A percentile compares a stretch with the other conserved stretches of the same genome.
These are phyloP conservation scores for Cydia amplana DNA, from an alignment of 1,140 invertebrate species.

Conservation along the genomic window DNA sequence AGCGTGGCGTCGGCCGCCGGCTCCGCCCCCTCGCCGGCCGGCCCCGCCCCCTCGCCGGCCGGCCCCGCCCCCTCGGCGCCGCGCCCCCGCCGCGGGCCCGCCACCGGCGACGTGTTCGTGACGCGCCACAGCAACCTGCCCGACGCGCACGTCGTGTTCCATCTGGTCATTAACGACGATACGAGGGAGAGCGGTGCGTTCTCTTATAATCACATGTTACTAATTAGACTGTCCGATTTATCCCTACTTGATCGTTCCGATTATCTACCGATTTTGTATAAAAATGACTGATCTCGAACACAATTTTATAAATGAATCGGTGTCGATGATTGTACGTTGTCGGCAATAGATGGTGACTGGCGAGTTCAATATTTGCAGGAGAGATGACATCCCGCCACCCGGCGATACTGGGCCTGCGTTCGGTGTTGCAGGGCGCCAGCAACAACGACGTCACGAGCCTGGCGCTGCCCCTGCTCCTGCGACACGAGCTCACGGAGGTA, in stretches of 20 bases:
- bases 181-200: conserved; percentile 80
- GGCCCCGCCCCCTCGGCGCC: background rate
- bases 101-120: conserved; percentile 93
- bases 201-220: too few relatives aligned
- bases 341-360: too few relatives aligned
- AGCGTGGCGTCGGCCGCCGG: conserved; percentile 33
- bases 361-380: conserved; percentile 67
- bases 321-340: too few relatives aligned
- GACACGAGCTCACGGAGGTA: conserved; percentile 96
- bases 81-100: conserved; percentile 28
- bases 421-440: conserved; percentile 96
- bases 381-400: conserved; percentile 98
- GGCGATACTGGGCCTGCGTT: conserved; percentile 95
- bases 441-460: conserved; percentile 95
- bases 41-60: background rate
- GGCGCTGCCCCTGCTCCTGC: conserved; percentile 94
- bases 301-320: too few relatives aligned
- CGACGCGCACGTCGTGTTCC: conserved; percentile 96
- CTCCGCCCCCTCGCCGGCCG: background rate
- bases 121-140: conserved; percentile 97
- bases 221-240: too few relatives aligned
- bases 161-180: conserved; percentile 92
- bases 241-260: too few relatives aligned
- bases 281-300: too few relatives aligned
- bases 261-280: too few relatives aligned